A percentile compares a stretch with the other conserved stretches of the same genome.
phyloP scores from a whole-genome alignment of 2,113 vertebrate genomes.

The Acrocephalus arundinaceus region DNA sequence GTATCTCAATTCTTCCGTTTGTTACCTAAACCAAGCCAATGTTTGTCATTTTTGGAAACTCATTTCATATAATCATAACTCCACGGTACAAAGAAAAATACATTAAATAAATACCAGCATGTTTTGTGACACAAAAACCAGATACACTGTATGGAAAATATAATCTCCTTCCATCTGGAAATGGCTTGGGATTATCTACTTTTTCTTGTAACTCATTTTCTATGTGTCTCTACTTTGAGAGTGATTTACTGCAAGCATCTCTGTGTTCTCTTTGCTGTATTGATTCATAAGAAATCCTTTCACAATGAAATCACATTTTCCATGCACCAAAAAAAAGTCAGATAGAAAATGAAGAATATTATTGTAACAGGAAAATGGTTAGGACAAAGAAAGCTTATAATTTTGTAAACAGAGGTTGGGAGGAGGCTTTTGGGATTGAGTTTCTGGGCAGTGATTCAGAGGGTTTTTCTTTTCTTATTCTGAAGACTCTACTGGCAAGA shows the following conservation, averaged over 20 bases:
- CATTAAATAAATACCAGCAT: conserved; percentile 53
- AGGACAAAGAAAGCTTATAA: conserved; percentile 77
- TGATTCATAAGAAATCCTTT: conserved; percentile 72
- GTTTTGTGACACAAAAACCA: conserved; percentile 50
- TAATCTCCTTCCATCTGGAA: conserved; percentile 66
- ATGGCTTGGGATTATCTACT: conserved; percentile 56
- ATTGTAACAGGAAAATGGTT: conserved; percentile 73
- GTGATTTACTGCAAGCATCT: conserved; percentile 65
- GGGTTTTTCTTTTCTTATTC: conserved; percentile 61
- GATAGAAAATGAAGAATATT: conserved; percentile 64
- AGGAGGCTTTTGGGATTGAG: conserved; percentile 58
- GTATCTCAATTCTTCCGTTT: conserved; percentile 53
- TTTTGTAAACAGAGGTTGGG: conserved; percentile 79
- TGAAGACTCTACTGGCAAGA: conserved; percentile 42
- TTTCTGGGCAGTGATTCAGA: conserved; percentile 65
- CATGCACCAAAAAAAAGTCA: conserved; percentile 53
- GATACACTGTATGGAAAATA: conserved; percentile 63
- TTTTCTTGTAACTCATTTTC: conserved; percentile 56
- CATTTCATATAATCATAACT: conserved; percentile 32
- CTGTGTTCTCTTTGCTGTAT: conserved; percentile 51
- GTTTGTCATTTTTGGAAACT: conserved; percentile 52
- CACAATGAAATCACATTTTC: conserved; percentile 76
- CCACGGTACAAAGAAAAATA: not conserved
- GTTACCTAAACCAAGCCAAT: conserved; percentile 45
- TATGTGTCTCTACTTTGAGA: conserved; percentile 33